A percentile compares a stretch with the other conserved stretches of the same genome.
Evolutionary conservation across 2,113 vertebrate species (phyloP).

Genomic region (Paedocypris sp.): DNA sequence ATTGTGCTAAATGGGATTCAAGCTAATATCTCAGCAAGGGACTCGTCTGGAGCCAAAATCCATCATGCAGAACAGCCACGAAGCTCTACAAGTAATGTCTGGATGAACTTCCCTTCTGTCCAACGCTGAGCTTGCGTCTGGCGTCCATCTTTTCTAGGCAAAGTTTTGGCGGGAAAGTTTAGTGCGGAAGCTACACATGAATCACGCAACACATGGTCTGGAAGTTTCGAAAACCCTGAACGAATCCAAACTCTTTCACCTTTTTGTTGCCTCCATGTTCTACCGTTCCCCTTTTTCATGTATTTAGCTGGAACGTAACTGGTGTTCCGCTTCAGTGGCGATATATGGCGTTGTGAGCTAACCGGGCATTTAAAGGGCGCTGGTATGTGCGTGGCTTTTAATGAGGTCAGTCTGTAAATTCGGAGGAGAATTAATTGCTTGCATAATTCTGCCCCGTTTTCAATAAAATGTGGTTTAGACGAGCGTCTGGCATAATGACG

Average conservation of each 20-base stretch:
- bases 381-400: slow-evolving; percentile 34
- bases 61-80: not conserved
- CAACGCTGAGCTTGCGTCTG: not conserved
- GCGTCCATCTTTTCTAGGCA: too few species aligned
- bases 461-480: slow-evolving; percentile 17
- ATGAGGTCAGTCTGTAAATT: slow-evolving; percentile 40
- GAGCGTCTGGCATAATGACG: not conserved
- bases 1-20: slow-evolving; percentile 6
- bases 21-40: slow-evolving; percentile 3
- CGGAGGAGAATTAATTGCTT: slow-evolving; percentile 36
- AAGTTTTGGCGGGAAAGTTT: too few species aligned
- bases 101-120: not conserved
- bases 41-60: not conserved
- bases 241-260: not conserved
- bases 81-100: not conserved
- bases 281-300: not conserved
- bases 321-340: slow-evolving; percentile 4
- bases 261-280: not conserved
- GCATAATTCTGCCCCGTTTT: slow-evolving; percentile 29
- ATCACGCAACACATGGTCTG: not conserved
- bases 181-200: not conserved
- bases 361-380: slow-evolving; percentile 34
- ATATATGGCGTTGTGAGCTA: slow-evolving; percentile 36
- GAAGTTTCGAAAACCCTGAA: not conserved
- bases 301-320: slow-evolving; percentile 1